phyloP scores from a whole-genome alignment of 2,113 vertebrate genomes.

The Halcyon malimbica region DNA sequence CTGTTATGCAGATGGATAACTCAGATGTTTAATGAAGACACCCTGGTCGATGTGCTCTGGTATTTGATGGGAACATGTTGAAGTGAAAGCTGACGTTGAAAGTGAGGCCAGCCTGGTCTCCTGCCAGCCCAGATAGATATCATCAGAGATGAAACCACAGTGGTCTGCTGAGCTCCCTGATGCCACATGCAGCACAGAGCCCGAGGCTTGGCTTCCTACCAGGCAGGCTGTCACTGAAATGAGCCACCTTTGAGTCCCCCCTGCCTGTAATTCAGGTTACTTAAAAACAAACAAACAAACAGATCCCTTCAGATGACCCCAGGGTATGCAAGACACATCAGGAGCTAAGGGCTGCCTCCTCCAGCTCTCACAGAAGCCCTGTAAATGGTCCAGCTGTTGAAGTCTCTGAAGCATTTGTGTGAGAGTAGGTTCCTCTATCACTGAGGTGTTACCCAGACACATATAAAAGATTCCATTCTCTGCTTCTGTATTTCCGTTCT shows the following conservation, averaged over 20 bases:
- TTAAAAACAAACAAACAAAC: neutral
- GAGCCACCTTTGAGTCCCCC: neutral
- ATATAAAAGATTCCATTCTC: neutral
- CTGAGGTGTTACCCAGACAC: rapidly evolving
- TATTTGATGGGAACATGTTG: neutral
- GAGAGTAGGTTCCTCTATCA: neutral
- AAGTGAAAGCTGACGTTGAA: neutral
- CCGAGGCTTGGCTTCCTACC: rapidly evolving
- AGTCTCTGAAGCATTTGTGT: rapidly evolving
- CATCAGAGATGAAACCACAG: neutral
- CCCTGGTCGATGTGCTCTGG: neutral
- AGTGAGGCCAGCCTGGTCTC: neutral
- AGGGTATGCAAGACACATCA: neutral
- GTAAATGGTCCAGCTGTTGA: neutral
- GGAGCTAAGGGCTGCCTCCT: rapidly evolving
- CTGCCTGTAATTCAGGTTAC: neutral
- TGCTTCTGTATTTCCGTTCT: neutral
- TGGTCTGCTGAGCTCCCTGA: rapidly evolving
- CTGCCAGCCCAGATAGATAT: neutral
- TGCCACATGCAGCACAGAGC: neutral
- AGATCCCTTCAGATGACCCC: neutral
- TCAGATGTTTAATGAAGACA: neutral
- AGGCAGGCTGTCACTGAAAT: neutral
- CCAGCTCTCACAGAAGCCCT: neutral
- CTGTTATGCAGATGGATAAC: too few species aligned